phyloP scores from a whole-genome alignment of 2,888 invertebrate genomes.

The Tipula vernalis region DNA sequence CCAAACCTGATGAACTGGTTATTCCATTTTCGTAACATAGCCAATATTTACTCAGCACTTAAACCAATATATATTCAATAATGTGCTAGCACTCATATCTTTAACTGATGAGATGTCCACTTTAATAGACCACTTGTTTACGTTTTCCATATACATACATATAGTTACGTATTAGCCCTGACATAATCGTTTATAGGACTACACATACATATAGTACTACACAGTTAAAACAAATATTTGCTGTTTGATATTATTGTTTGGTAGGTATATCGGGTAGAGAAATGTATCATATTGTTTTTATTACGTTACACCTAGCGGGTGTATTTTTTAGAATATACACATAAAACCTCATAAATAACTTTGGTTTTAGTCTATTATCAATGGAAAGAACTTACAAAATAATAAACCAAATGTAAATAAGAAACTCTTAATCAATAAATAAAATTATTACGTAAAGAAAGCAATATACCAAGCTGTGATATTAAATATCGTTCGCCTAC shows the following conservation, averaged over 20 bases:
- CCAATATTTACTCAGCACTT: too few species aligned
- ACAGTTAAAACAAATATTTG: background rate
- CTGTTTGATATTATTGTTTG: background rate
- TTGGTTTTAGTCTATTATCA: background rate
- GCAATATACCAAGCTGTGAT: background rate
- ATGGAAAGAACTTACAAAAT: background rate
- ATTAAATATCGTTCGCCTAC: background rate
- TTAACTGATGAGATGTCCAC: too few species aligned
- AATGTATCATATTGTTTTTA: background rate
- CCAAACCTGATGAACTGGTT: too few species aligned
- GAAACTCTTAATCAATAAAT: background rate
- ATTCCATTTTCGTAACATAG: too few species aligned
- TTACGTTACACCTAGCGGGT: background rate
- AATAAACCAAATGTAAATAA: background rate
- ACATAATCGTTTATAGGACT: background rate
- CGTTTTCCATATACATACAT: background rate
- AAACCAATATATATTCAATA: too few species aligned
- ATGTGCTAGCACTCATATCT: too few species aligned
- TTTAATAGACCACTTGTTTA: too few species aligned
- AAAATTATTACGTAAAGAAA: background rate
- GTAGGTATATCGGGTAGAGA: background rate
- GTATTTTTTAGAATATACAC: background rate
- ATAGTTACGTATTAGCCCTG: background rate
- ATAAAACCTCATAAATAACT: background rate
- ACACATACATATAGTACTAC: too few species aligned